Percentiles rank a stretch among this genome's conserved stretches.
Evolutionary conservation across 35 echinoderm and acorn worm genomes (phyloP).

Genomic region (Acanthaster planci): DNA sequence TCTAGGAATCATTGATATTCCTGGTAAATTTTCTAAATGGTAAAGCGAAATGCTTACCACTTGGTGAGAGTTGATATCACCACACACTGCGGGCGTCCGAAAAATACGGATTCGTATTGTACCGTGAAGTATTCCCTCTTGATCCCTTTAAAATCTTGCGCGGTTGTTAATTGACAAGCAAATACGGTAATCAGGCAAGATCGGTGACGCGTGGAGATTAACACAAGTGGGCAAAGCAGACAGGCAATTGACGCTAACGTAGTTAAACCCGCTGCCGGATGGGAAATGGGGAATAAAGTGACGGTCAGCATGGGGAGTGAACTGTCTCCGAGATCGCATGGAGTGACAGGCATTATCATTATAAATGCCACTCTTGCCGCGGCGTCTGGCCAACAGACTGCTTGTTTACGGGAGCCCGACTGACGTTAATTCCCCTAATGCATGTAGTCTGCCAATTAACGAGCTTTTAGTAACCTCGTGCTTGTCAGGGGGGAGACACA

Average conservation of each 20-base stretch:
- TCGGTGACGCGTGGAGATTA: background rate
- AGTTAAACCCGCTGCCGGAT: background rate
- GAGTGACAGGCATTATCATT: slow-evolving; percentile 28
- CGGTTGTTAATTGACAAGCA: background rate
- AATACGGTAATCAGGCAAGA: slow-evolving; percentile 20
- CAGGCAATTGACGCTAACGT: slow-evolving; percentile 2
- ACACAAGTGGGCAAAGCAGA: slow-evolving; percentile 20
- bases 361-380: slow-evolving; percentile 2
- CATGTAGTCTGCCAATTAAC: slow-evolving; percentile 29
- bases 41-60: too few species aligned
- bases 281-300: background rate
- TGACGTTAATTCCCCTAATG: slow-evolving; percentile 28
- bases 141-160: background rate
- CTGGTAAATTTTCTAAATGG: too few species aligned
- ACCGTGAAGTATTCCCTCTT: too few species aligned
- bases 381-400: slow-evolving; percentile 12
- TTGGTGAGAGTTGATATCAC: too few species aligned
- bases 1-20: too few species aligned
- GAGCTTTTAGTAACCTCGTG: slow-evolving; percentile 25
- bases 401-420: slow-evolving; percentile 11
- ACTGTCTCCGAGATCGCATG: background rate
- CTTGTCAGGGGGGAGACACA: background rate
- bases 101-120: too few species aligned
- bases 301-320: background rate
- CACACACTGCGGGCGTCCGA: too few species aligned